phyloP scores from a whole-genome alignment of 2,888 invertebrate genomes.

The Trachelus stipa region DNA sequence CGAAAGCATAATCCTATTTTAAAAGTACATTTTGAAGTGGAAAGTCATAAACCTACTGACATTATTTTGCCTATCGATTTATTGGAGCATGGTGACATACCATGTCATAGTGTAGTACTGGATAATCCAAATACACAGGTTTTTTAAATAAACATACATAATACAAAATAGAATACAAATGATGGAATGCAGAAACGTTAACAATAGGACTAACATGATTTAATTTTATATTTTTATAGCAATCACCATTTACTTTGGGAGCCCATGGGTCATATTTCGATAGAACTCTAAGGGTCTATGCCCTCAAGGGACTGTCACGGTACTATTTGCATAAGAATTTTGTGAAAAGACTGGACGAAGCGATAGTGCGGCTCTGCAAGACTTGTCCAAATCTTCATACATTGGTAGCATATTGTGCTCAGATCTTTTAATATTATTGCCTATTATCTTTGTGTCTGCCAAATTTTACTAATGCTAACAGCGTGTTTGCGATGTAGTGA shows the following conservation, averaged over 20 bases:
- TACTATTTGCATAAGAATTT: constrained; percentile 77
- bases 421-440: constrained; percentile 27
- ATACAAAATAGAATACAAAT: background rate
- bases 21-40: constrained; percentile 77
- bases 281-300: constrained; percentile 74
- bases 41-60: constrained; percentile 71
- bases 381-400: constrained; percentile 77
- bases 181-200: background rate
- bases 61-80: constrained; percentile 71
- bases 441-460: constrained; percentile 20
- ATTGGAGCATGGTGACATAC: constrained; percentile 52
- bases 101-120: constrained; percentile 60
- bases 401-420: constrained; percentile 69
- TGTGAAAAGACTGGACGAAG: constrained; percentile 77
- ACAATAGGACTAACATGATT: background rate
- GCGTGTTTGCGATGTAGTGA: constrained; percentile 30
- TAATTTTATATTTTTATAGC: constrained; percentile 36
- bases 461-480: constrained; percentile 16
- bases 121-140: constrained; percentile 59
- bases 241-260: constrained; percentile 44
- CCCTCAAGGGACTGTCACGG: constrained; percentile 76
- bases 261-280: constrained; percentile 56
- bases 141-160: constrained; percentile 4
- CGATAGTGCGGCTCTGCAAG: constrained; percentile 75
- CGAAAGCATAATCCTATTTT: constrained; percentile 72